phyloP scores from a whole-genome alignment of 2,797 vertebrate genomes.

The Sebastes vulpes region DNA sequence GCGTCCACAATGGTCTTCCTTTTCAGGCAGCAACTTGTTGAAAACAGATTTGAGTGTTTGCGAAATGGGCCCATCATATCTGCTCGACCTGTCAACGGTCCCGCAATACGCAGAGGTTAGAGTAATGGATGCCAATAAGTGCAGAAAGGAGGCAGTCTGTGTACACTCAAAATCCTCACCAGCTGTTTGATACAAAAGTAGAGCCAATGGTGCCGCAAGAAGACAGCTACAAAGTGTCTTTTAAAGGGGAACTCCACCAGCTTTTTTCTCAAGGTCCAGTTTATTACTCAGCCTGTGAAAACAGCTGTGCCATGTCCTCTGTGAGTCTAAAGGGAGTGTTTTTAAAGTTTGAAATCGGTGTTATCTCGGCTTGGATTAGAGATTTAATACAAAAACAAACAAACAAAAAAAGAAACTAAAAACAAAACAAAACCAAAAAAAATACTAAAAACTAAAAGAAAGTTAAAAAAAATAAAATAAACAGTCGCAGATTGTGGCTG shows the following conservation, averaged over 20 bases:
- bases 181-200: constrained; percentile 51
- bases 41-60: constrained; percentile 67
- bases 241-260: not conserved
- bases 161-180: constrained; percentile 36
- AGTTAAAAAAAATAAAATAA: no score
- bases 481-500: not conserved
- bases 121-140: constrained; percentile 44
- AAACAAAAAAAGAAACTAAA: not conserved
- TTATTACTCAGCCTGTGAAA: not conserved
- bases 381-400: no score
- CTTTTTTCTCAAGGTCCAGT: not conserved
- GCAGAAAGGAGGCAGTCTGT: constrained; percentile 27
- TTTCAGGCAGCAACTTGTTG: constrained; percentile 51
- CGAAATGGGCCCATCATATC: constrained; percentile 55
- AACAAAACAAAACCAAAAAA: no score
- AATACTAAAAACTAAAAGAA: no score
- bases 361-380: not conserved
- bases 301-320: not conserved
- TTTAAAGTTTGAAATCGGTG: not conserved
- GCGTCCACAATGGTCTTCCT: constrained; percentile 49
- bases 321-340: not conserved
- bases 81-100: constrained; percentile 64
- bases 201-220: not conserved
- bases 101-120: constrained; percentile 45
- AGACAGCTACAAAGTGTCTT: not conserved